phyloP scores from a whole-genome alignment of 1,140 invertebrate genomes.

The Agrilus planipennis region DNA sequence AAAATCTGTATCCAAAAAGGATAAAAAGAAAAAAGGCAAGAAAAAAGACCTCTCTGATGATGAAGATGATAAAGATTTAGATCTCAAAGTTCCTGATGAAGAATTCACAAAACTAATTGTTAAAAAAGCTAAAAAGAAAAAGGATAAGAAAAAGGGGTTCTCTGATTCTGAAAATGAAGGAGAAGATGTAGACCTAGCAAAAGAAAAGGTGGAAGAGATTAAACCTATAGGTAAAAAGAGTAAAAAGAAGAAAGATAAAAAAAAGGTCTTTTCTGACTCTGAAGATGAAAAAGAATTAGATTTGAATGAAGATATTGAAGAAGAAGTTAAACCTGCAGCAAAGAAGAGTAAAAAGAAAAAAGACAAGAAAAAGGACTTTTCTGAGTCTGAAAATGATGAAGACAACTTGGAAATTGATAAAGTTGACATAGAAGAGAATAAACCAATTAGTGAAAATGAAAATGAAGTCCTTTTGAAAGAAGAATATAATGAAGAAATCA shows the following conservation, averaged over 20 bases:
- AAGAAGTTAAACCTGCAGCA: constrained; percentile 7
- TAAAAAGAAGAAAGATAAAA: constrained; percentile 9
- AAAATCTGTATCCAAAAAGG: constrained; percentile 5
- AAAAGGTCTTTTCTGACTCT: neutral
- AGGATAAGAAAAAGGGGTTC: neutral
- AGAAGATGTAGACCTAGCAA: neutral
- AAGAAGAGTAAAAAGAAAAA: constrained; percentile 30
- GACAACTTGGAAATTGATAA: constrained; percentile 20
- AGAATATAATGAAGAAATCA: constrained; percentile 28
- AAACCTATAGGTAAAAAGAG: constrained; percentile 1
- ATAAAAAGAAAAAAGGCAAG: constrained; percentile 33
- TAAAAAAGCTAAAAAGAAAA: constrained; percentile 40
- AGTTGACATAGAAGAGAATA: constrained; percentile 35
- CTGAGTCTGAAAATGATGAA: neutral
- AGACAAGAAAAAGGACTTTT: no score
- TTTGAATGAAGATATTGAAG: constrained; percentile 3
- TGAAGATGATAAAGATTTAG: constrained; percentile 36
- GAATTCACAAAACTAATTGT: constrained; percentile 36
- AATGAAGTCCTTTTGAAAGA: constrained; percentile 29
- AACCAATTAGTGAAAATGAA: constrained; percentile 26
- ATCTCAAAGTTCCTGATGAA: constrained; percentile 34
- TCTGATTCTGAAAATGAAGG: constrained; percentile 2
- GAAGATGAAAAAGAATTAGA: constrained; percentile 1
- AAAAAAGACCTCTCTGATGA: constrained; percentile 39
- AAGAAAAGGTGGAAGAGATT: constrained; percentile 2